Evolutionary conservation across 1,140 invertebrate species (phyloP), one percentile per base, ranked within the genome.

Genomic region (Olivierus martensii): DNA sequence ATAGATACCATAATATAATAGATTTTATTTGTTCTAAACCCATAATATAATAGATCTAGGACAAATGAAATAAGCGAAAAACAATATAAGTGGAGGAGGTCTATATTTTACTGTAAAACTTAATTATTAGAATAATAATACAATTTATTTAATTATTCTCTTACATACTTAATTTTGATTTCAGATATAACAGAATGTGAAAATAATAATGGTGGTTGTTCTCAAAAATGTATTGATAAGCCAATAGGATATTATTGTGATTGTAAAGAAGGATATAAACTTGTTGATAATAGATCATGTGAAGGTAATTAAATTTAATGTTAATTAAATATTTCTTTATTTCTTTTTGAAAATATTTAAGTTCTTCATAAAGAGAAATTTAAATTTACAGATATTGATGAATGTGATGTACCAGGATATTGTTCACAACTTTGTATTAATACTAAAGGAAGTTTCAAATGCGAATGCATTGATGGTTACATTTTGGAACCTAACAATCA

Each of bases 341-440:
- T 46, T n/a, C 14, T 11, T 19, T 15, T 10, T 19, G 17, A 19
- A 45, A 45, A 11, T 46, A 21, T 46, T 46, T 28, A 46, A 46
- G 5, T 15, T 46, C n/a, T n/a, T 46, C 14, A 28, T 22, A 22
- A n/a, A n/a, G n/a, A n/a, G n/a, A n/a, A n/a, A 42, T 50, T 18
- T 43, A 43, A 43, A 22, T 43, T 5, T 75, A 37, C 66, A 88
- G 93, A 98, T 69, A 79, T 97, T 39, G 77, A 97, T 69, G 94
- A 98, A 70, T 99, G 94, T 64, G 78, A 83, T 46, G 58, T 56
- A 11, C 79, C 83, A 0, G 92, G 90, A 1, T 77, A 79, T 2
- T 99, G 94, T 66, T 96, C 93, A 17, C 92, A 98, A 67, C 75
- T 79, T 45, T 98, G 93, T 67, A 75, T 80, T 45, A 97, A 98